These are phyloP conservation scores for Leucophora obtusa DNA, from an alignment of 2,888 invertebrate species.

Conservation along the genomic window DNA sequence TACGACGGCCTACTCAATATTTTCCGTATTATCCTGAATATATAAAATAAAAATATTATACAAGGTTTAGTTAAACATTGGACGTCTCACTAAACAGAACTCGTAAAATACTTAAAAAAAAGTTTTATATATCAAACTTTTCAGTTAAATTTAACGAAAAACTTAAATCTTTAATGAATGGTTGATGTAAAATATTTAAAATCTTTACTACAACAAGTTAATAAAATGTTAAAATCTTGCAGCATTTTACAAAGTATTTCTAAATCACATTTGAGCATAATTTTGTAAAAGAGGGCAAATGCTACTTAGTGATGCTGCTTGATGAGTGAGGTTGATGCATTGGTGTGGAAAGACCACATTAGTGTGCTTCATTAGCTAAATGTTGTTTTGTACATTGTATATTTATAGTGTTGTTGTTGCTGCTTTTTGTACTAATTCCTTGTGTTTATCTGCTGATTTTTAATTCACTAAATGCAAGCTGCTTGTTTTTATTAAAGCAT, in stretches of 20 bases:
- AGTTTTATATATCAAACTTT: background rate
- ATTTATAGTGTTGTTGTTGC: constrained; percentile 18
- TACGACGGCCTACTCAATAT: background rate
- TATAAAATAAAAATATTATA: background rate
- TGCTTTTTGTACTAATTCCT: background rate
- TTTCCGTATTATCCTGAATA: background rate
- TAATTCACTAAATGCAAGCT: background rate
- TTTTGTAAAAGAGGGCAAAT: background rate
- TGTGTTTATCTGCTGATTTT: background rate
- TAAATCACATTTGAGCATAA: too few species aligned
- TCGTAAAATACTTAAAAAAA: too few species aligned
- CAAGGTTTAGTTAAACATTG: background rate
- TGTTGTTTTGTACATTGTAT: background rate
- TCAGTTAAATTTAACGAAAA: too few species aligned
- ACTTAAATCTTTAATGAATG: background rate
- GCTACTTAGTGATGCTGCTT: background rate
- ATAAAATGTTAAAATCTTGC: background rate
- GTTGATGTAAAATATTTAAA: background rate
- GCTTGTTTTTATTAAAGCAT: background rate
- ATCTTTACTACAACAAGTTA: background rate
- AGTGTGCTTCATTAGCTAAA: constrained; percentile 36
- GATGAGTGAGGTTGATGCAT: constrained; percentile 15
- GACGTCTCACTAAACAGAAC: background rate
- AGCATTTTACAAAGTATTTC: background rate
- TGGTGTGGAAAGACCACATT: constrained; percentile 35